phyloP scores from a whole-genome alignment of 1,140 invertebrate species.

The Micrasema minimum region DNA sequence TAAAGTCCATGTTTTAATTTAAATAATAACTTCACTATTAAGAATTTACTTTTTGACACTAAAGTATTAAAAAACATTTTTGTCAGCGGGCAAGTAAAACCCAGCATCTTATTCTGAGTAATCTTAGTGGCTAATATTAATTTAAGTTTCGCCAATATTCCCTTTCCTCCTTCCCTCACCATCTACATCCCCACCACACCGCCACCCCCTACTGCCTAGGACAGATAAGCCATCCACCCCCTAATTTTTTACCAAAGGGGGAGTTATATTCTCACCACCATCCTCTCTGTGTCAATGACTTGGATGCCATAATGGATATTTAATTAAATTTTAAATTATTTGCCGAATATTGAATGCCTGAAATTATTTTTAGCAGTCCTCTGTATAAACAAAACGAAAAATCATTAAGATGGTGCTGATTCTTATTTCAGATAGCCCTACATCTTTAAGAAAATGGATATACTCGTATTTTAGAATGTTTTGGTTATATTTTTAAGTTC shows the following conservation, averaged over 20 bases:
- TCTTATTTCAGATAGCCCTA: constrained; percentile 2
- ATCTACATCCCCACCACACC: neutral
- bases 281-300: constrained; percentile 38
- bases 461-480: too few species aligned
- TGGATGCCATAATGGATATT: constrained; percentile 15
- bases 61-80: too few species aligned
- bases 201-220: constrained; percentile 32
- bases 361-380: constrained; percentile 15
- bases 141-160: constrained; percentile 51
- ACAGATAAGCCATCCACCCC: constrained; percentile 49
- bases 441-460: too few species aligned
- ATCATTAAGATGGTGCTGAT: neutral
- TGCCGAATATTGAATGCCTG: constrained; percentile 25
- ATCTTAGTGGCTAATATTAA: constrained; percentile 47
- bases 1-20: too few species aligned
- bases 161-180: constrained; percentile 3
- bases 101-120: too few species aligned
- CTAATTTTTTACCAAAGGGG: constrained; percentile 23
- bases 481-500: too few species aligned
- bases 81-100: too few species aligned
- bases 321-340: constrained; percentile 33
- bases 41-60: too few species aligned
- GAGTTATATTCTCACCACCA: neutral
- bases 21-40: too few species aligned
- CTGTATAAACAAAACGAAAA: constrained; percentile 8